phyloP scores from a whole-genome alignment of 2,888 invertebrate genomes.

The Amblyjoppa proteus region DNA sequence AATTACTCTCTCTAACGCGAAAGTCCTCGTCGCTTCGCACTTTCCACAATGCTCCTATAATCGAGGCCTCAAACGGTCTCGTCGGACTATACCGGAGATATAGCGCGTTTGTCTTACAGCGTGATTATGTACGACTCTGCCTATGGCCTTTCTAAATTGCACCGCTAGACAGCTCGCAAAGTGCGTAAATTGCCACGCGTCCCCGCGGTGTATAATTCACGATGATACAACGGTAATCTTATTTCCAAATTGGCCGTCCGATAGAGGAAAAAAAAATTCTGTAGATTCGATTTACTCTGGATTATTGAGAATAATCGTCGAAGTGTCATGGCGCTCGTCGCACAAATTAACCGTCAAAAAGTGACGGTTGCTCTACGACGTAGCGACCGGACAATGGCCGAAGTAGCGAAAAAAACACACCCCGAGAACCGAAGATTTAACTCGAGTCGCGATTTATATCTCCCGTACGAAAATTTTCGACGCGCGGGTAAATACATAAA shows the following conservation, averaged over 20 bases:
- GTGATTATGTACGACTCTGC: constrained; percentile 14
- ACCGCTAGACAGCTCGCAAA: constrained; percentile 41
- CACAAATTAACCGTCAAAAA: too few species aligned
- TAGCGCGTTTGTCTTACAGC: neutral
- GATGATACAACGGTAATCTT: neutral
- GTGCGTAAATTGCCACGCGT: constrained; percentile 49
- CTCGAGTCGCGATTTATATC: too few species aligned
- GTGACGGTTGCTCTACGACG: too few species aligned
- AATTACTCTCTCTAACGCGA: constrained; percentile 53
- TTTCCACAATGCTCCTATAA: constrained; percentile 59
- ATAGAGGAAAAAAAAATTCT: neutral
- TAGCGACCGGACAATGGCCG: too few species aligned
- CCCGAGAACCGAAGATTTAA: too few species aligned
- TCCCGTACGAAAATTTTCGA: too few species aligned
- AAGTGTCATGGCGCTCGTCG: too few species aligned
- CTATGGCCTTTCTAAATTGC: constrained; percentile 49
- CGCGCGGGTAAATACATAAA: too few species aligned
- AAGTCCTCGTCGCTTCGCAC: constrained; percentile 52
- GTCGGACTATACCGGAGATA: neutral
- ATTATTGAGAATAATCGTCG: neutral
- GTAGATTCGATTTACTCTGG: neutral
- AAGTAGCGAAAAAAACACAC: too few species aligned
- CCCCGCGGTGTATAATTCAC: neutral
- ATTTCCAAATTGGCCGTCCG: neutral
- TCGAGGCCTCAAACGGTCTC: constrained; percentile 26